These are phyloP conservation scores for Carabus problematicus DNA, from an alignment of 2,888 invertebrate species.

Conservation along the genomic window DNA sequence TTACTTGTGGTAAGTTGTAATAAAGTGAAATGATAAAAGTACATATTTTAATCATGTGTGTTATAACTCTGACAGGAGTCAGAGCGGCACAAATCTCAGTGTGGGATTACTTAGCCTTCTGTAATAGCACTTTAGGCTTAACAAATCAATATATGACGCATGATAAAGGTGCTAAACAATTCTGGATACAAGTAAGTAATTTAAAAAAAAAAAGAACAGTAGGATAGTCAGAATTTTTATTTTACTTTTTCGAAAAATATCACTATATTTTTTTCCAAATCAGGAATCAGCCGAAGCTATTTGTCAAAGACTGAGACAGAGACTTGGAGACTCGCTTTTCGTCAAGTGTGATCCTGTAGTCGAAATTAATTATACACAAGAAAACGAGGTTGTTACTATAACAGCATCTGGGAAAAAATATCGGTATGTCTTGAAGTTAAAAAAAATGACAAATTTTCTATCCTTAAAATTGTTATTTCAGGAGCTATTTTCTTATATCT, in stretches of 20 bases:
- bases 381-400: slow-evolving; percentile 45
- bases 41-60: background rate
- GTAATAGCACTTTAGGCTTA: slow-evolving; percentile 49
- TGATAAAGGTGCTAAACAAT: slow-evolving; percentile 45
- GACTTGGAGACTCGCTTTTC: slow-evolving; percentile 45
- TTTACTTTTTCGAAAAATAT: no score
- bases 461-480: slow-evolving; percentile 41
- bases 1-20: slow-evolving; percentile 48
- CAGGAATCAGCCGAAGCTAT: slow-evolving; percentile 48
- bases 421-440: slow-evolving; percentile 33
- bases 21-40: background rate
- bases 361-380: slow-evolving; percentile 43
- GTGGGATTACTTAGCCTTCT: slow-evolving; percentile 51
- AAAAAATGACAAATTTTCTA: background rate
- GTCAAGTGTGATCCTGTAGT: slow-evolving; percentile 45
- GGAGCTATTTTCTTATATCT: slow-evolving; percentile 48
- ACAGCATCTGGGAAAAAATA: slow-evolving; percentile 43
- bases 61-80: slow-evolving; percentile 48
- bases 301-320: slow-evolving; percentile 46
- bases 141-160: slow-evolving; percentile 43
- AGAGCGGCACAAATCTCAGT: slow-evolving; percentile 48
- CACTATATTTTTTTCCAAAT: slow-evolving; percentile 33
- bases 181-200: slow-evolving; percentile 45
- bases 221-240: background rate
- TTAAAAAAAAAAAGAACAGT: slow-evolving; percentile 10